Base-by-base conservation (phyloP, 2,888 invertebrate genomes). In the Galeopsomyia nigrocyanea region DNA sequence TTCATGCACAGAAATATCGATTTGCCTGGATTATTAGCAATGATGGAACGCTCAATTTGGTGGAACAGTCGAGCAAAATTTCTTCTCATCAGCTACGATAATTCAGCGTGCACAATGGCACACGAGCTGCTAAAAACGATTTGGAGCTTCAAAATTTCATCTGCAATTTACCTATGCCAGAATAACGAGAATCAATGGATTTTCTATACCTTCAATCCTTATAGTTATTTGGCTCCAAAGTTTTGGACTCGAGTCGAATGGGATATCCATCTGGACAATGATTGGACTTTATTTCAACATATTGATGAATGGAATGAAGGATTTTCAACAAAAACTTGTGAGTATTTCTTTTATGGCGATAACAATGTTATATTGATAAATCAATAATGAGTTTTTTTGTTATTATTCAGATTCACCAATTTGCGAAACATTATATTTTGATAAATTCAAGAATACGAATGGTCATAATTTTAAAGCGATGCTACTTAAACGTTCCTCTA, bases 191-290 rank as follows among this genome's bases (percentile, higher is more conserved):
- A 26, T 17, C 3, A 49, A 17, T 3, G 49, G 2, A 7, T 26
- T 9, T n/a, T 55, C 5, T 65, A 47, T 47, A 55, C 55, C 9
- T 65, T 22, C 16, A 65, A 65, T 49, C 56, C 56, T n/a, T 65
- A 22, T 17, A 9, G 31, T 7, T 10, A 31, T n/a, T 46, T 10
- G 3, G 64, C 55, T 6, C 55, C 65, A 53, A 49, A 16, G n/a
- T 46, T 22, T 16, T 65, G 65, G 65, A 55, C 14, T 17, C 5
- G 7, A 17, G 22, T 13, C 0, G 1, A 50, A 22, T 5, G 7
- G 31, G 7, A n/a, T n/a, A n/a, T n/a, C n/a, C 31, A 5, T 1
- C 1, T 31, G 7, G 31, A 31, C 26, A 14, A 31, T 10, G 6
- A 26, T 13, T 63, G 63, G 63, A 63, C 51, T 6, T 31, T 63